Percentiles rank a stretch among this genome's conserved stretches.
Evolutionary conservation across 2,888 invertebrate species (phyloP).

Genomic region (Caenorhabditis angaria): DNA sequence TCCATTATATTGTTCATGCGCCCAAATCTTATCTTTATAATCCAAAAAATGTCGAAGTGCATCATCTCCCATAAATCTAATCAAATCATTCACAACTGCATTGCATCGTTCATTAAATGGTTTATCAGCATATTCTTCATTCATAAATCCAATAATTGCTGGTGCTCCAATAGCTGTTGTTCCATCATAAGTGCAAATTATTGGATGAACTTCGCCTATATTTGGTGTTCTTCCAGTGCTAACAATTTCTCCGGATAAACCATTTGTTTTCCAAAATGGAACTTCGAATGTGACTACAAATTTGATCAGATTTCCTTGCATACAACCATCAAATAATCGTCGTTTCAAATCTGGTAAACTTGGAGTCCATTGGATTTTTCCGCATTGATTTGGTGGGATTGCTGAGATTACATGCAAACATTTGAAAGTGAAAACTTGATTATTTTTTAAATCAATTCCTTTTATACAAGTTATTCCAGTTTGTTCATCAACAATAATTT

Average conservation of each 20-base stretch:
- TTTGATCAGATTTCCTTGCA: slow-evolving; percentile 70
- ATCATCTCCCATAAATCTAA: slow-evolving; percentile 52
- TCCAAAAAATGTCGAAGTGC: slow-evolving; percentile 46
- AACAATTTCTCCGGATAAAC: slow-evolving; percentile 73
- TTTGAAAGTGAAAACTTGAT: slow-evolving; percentile 9
- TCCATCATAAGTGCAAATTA: slow-evolving; percentile 45
- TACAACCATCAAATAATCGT: slow-evolving; percentile 35
- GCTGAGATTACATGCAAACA: slow-evolving; percentile 45
- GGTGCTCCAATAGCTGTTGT: slow-evolving; percentile 68
- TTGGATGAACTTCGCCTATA: slow-evolving; percentile 43
- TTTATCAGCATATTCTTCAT: slow-evolving; percentile 46
- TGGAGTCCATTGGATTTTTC: slow-evolving; percentile 36
- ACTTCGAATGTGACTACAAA: slow-evolving; percentile 73
- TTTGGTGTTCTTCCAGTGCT: slow-evolving; percentile 46
- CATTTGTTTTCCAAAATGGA: slow-evolving; percentile 74
- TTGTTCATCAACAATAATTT: slow-evolving; percentile 11
- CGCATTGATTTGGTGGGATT: slow-evolving; percentile 56
- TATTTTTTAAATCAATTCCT: slow-evolving; percentile 6
- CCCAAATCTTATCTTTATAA: slow-evolving; percentile 73
- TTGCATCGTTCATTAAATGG: slow-evolving; percentile 69
- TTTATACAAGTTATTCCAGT: slow-evolving; percentile 6
- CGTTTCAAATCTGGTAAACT: slow-evolving; percentile 37
- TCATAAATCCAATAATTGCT: slow-evolving; percentile 73
- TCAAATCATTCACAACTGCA: slow-evolving; percentile 71
- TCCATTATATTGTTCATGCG: slow-evolving; percentile 73